phyloP scores from a whole-genome alignment of 2,113 vertebrate genomes.

The Esox niger region DNA sequence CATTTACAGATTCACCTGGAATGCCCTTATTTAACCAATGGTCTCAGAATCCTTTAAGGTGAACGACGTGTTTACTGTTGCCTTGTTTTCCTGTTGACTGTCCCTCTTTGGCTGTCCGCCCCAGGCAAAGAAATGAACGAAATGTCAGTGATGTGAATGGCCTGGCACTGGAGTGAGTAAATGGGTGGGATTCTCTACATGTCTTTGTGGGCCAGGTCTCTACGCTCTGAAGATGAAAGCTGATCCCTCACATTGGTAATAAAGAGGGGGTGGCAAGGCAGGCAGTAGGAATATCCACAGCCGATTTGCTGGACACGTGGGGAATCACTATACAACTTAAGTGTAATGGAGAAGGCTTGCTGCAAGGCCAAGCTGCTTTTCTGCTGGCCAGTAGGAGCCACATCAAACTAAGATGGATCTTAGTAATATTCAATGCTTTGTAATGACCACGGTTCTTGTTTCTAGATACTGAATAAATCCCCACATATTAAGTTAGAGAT shows the following conservation, averaged over 20 bases:
- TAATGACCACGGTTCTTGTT: neutral
- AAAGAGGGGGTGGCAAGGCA: conserved; percentile 21
- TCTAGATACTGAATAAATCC: neutral
- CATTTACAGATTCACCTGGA: no score
- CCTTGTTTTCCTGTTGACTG: conserved; percentile 47
- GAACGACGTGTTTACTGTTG: no score
- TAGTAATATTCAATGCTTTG: neutral
- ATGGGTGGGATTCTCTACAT: conserved; percentile 31
- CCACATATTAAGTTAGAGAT: neutral
- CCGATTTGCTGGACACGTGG: conserved; percentile 22
- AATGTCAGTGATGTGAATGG: conserved; percentile 54
- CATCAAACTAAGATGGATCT: no score
- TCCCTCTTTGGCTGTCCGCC: conserved; percentile 32
- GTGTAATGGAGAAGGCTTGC: neutral
- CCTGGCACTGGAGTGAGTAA: conserved; percentile 40
- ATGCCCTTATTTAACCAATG: no score
- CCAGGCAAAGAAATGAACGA: conserved; percentile 36
- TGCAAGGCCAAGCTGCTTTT: neutral
- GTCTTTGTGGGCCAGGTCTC: conserved; percentile 50
- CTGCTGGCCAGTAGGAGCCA: neutral
- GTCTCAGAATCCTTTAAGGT: no score
- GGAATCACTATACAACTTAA: conserved; percentile 17
- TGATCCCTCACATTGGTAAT: neutral
- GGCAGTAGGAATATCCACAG: conserved; percentile 41
- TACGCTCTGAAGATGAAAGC: conserved; percentile 31